Base-by-base conservation (phyloP, 2,888 invertebrate species). In the Nemurella pictetii region DNA sequence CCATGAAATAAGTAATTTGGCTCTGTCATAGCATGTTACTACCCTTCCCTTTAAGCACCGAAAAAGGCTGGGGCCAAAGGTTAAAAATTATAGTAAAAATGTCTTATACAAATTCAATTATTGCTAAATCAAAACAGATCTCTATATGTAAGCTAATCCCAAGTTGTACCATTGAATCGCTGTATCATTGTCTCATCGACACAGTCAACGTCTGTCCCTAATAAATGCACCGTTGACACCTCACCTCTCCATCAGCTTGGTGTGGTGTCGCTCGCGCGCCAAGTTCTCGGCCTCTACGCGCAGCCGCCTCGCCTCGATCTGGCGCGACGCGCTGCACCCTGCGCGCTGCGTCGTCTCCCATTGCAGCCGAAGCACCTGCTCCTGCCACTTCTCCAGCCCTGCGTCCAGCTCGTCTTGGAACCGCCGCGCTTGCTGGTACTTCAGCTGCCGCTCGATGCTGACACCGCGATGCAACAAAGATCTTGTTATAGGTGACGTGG, bases 311-410 rank as follows among this genome's bases (percentile, higher is more conserved):
- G 86, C 87, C 29, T 89, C 89, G 20, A 89, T 87, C 74, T 89
- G 88, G 28, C 89, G 86, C 1, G 87, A 87, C n/a, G 89, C 89
- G 85, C 89, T 89, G 72, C 88, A 87, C 78, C 88, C 88, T 0
- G 90, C 90, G 84, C 89, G 84, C 55, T 88, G 87, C 83, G 89
- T 88, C 25, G 90, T 89, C 84, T 88, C 88, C 86, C 89, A 87
- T 80, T 90, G 90, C 29, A 90, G 88, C 32, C 89, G 87, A 80
- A 89, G 86, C 1, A 90, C 89, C 85, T 89, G 89, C 73, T 89
- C 89, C 85, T 90, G 89, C 90, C 90, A 90, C 85, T 89, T 89
- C 83, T 90, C 89, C 84, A 90, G 88, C 15, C 90, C 90, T 74
- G 88, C 87, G 28, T 90, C 89, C 30, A 90, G 86, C 85, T 90